Evolutionary conservation across 1,140 invertebrate genomes (phyloP), one percentile per base, ranked within the genome.

Genomic region (Delia radicum): DNA sequence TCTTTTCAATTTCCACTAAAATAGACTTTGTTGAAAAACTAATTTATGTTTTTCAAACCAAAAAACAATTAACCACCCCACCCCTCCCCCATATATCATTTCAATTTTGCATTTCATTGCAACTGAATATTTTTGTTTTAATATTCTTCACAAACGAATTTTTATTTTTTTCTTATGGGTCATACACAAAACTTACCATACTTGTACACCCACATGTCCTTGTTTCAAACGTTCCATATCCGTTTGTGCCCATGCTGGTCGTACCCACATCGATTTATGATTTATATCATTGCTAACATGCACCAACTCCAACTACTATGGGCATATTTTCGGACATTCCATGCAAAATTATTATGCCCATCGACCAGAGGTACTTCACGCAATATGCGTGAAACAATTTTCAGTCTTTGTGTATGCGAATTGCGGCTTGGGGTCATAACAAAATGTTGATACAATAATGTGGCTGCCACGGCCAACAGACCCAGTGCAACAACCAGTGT

Each of bases 261-360:
- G 90, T 61, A 92, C 91, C 94, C 94, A 96, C 74, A 94, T 93
- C 75, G 94, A 91, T 55, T 93, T 89, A 48, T 89, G 88, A 73
- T 90, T 90, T 33, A 96, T 88, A 81, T 94, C 92, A 42, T 84
- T 81, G 80, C 91, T 93, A 75, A 96, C 89, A 86, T 96, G 94
- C 37, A 96, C 91, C 75, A 90, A 89, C 62, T 91, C 90, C 63
- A 97, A 85, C 93, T 92, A 87, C 95, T 96, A 86, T 95, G 91
- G 75, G 93, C 90, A 85, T 93, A 93, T 81, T 93, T 93, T 77
- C 94, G 89, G 77, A 95, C 91, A 82, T 95, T 94, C 92, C 93
- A 95, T 48, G 95, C 92, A 81, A 96, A 90, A 87, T 96, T 94
- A 87, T 96, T 96, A 87, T 96, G 95, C 71, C 94, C 95, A 87